Evolutionary conservation across 2,113 vertebrate genomes (phyloP), one percentile per base, ranked within the genome.

Genomic region (Mixornis gularis): DNA sequence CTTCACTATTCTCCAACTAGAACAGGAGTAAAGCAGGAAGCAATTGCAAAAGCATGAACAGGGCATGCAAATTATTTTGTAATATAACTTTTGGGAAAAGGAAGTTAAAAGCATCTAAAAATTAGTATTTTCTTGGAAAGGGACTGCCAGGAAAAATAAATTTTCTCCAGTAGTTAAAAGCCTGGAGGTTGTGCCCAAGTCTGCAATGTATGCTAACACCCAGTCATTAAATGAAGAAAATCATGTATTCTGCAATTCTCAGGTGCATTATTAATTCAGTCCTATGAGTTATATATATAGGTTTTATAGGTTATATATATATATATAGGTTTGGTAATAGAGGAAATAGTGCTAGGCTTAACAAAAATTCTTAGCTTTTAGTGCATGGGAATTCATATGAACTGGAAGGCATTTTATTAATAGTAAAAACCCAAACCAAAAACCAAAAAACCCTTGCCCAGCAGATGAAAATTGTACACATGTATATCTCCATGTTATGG

Each of bases 251-350:
- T 69, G 5, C 26, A 51, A 53, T 14, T 70, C 53, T 41, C 10
- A 51, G 29, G 15, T 52, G 13, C 7, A 15, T 48, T 93, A 52
- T 52, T 73, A 51, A 58, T 87, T 73, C 10, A 63, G 27, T 77
- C 41, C 17, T 30, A 3, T 0, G 0, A 62, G 15, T 53, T 71
- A 10, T n/a, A 6, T 29, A 9, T 17, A 36, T 77, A 7, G 5
- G 4, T 59, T 81, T 32, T n/a, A n/a, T n/a, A n/a, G n/a, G n/a
- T n/a, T n/a, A 6, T 29, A 9, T 17, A 36, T 71, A 10, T n/a
- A 6, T 29, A 9, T 17, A 36, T 77, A 7, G 5, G 4, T 59
- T 81, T 32, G 10, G 5, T 58, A 78, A 20, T 13, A 25, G 26
- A 84, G 34, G 13, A 84, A 53, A 30, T 27, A 48, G 21, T 58